Evolutionary conservation across 2,888 invertebrate genomes (phyloP).

Genomic region (Drosophila tripunctata): DNA sequence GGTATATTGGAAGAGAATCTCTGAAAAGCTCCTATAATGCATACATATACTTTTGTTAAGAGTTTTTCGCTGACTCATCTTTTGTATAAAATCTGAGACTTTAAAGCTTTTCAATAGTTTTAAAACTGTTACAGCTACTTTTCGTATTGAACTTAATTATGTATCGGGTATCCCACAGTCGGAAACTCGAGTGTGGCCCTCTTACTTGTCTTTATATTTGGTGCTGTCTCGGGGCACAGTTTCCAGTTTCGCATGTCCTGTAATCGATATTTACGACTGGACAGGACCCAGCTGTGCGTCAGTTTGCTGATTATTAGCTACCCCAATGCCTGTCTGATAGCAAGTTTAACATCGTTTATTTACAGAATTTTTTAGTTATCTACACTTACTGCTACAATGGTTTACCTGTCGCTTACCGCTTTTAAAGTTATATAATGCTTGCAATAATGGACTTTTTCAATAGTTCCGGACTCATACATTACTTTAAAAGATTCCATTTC

Average conservation of each 20-base stretch:
- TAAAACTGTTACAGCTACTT: no score
- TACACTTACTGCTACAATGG: neutral
- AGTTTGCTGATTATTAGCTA: constrained; percentile 64
- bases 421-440: constrained; percentile 55
- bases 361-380: constrained; percentile 55
- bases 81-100: no score
- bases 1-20: no score
- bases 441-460: constrained; percentile 42
- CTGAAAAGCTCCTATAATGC: no score
- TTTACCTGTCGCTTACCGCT: neutral
- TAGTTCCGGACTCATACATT: constrained; percentile 24
- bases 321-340: constrained; percentile 44
- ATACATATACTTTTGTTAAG: no score
- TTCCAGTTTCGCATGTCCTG: constrained; percentile 40
- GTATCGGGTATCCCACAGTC: no score
- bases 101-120: no score
- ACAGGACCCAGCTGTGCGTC: constrained; percentile 46
- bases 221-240: constrained; percentile 9
- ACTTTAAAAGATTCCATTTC: neutral
- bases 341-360: constrained; percentile 71
- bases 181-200: no score
- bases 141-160: no score
- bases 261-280: constrained; percentile 65
- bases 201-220: constrained; percentile 11
- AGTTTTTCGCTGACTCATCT: no score